A percentile compares a stretch with the other conserved stretches of the same genome.
Evolutionary conservation across 2,797 vertebrate genomes (phyloP).

Genomic region (Chaetodon trifasciatus): DNA sequence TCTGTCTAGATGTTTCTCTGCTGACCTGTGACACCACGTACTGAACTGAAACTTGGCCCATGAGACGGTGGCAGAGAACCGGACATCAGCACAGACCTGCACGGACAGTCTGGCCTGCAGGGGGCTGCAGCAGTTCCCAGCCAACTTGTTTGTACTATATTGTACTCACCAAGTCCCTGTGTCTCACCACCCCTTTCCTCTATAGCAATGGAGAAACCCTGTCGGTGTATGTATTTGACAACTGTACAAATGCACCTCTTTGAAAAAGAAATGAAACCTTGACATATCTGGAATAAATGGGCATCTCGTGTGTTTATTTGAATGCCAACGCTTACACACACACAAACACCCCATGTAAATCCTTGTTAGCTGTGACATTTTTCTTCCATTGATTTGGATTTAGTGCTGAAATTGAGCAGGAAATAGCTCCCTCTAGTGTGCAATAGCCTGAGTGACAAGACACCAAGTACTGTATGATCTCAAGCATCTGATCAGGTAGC

Average conservation of each 20-base stretch:
- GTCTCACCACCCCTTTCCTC: slow-evolving; percentile 78
- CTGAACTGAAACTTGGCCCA: slow-evolving; percentile 63
- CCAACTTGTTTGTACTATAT: slow-evolving; percentile 83
- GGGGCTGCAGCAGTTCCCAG: slow-evolving; percentile 70
- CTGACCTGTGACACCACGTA: slow-evolving; percentile 61
- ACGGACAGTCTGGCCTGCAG: slow-evolving; percentile 67
- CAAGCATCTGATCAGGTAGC: neutral
- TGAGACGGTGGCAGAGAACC: slow-evolving; percentile 59
- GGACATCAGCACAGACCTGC: slow-evolving; percentile 69
- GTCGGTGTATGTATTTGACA: slow-evolving; percentile 85
- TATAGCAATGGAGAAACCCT: slow-evolving; percentile 81
- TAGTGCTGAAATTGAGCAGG: slow-evolving; percentile 18
- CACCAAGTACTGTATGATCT: too few relatives aligned
- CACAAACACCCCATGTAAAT: neutral
- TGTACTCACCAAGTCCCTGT: slow-evolving; percentile 79
- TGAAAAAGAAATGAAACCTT: slow-evolving; percentile 84
- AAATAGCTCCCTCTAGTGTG: slow-evolving; percentile 65
- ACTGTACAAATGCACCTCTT: slow-evolving; percentile 86
- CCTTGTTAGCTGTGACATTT: too few relatives aligned
- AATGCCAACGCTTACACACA: neutral
- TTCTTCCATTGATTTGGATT: neutral
- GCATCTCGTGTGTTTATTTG: slow-evolving; percentile 73
- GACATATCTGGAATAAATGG: slow-evolving; percentile 84
- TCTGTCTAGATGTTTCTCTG: slow-evolving; percentile 69
- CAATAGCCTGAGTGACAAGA: slow-evolving; percentile 6